These are phyloP conservation scores for Gonocerus acuteangulatus DNA, from an alignment of 2,888 invertebrate species.

Conservation along the genomic window DNA sequence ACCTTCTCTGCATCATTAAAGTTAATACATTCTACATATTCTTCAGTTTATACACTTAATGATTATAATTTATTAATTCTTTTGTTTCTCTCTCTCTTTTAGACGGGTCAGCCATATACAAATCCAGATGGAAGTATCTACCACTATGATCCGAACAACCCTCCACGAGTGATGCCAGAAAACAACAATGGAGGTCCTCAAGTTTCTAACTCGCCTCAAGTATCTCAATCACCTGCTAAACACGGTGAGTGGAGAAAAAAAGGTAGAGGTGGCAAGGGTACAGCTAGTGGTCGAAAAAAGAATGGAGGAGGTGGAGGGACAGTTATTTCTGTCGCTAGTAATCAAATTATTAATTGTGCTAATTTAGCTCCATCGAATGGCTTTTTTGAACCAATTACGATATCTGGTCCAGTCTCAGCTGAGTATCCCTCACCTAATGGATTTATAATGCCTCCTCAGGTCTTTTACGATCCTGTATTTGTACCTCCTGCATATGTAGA, in stretches of 20 bases:
- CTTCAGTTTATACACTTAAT: too few species aligned
- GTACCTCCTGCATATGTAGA: not conserved
- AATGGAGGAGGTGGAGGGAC: not conserved
- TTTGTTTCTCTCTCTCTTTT: constrained; percentile 40
- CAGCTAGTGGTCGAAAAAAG: not conserved
- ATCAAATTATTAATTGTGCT: not conserved
- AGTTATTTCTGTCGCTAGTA: not conserved
- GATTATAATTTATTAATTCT: too few species aligned
- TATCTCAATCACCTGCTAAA: constrained; percentile 26
- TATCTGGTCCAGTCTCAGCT: not conserved
- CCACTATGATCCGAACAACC: constrained; percentile 66
- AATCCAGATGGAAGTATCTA: constrained; percentile 71
- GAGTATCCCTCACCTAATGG: not conserved
- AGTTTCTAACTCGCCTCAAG: constrained; percentile 19
- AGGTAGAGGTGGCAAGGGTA: constrained; percentile 16
- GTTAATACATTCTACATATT: too few species aligned
- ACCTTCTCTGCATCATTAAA: too few species aligned
- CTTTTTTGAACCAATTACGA: not conserved
- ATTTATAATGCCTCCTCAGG: constrained; percentile 1
- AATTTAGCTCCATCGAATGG: not conserved
- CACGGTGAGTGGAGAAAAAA: constrained; percentile 30
- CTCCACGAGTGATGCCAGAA: constrained; percentile 44
- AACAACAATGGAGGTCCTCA: not conserved
- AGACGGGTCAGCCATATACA: constrained; percentile 66
- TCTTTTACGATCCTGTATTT: not conserved